A percentile compares a stretch with the other conserved stretches of the same genome.
These are phyloP conservation scores for Eristalinus sepulchralis DNA, from an alignment of 2,888 invertebrate genomes.

Conservation along the genomic window DNA sequence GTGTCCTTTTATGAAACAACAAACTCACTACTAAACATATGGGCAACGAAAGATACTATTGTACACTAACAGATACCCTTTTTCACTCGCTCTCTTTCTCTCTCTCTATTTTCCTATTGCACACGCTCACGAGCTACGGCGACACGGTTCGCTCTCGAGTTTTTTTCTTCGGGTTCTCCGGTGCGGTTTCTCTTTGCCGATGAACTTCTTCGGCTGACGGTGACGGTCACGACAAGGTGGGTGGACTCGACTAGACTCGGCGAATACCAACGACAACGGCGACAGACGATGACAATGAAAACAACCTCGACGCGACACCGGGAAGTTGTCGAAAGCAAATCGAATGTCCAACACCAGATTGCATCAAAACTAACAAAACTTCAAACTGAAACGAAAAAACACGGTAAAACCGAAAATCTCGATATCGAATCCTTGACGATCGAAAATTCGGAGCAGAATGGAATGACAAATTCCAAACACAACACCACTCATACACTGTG, in stretches of 20 bases:
- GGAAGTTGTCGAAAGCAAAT: neutral
- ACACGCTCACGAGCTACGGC: neutral
- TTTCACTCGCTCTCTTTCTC: neutral
- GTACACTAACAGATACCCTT: constrained; percentile 23
- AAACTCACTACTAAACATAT: constrained; percentile 61
- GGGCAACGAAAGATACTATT: constrained; percentile 39
- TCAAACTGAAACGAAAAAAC: neutral
- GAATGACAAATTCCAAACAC: neutral
- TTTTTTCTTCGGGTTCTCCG: neutral
- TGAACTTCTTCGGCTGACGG: constrained; percentile 39
- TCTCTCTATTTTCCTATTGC: constrained; percentile 5
- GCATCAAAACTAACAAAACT: neutral
- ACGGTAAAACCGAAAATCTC: neutral
- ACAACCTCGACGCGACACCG: neutral
- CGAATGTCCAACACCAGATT: neutral
- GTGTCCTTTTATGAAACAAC: constrained; percentile 45
- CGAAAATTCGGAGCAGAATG: neutral
- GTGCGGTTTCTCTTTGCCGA: neutral
- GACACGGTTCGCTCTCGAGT: constrained; percentile 12
- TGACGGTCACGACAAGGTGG: constrained; percentile 6
- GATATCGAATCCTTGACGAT: neutral
- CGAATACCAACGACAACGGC: neutral
- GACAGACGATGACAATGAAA: neutral
- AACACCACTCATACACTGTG: constrained; percentile 39
- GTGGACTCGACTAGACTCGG: neutral